Evolutionary conservation across 2,113 vertebrate species (phyloP).

Genomic region (Microtus ochrogaster): DNA sequence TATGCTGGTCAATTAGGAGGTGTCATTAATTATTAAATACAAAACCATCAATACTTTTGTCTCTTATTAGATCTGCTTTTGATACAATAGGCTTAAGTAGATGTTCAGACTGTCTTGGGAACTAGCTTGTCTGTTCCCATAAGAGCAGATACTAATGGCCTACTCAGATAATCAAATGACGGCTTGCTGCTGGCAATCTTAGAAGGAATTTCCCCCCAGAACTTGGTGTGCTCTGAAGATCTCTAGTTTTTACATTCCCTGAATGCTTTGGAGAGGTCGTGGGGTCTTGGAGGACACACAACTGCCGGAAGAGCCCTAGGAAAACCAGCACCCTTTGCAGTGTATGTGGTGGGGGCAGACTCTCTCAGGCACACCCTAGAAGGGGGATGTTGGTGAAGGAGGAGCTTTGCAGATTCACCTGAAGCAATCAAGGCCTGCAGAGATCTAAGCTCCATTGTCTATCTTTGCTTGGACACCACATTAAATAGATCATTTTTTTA

Average conservation of each 20-base stretch:
- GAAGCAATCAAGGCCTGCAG: slow-evolving; percentile 17
- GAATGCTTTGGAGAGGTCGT: background rate
- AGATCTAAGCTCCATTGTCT: background rate
- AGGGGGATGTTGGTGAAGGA: background rate
- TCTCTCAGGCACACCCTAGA: background rate
- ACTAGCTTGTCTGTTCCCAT: slow-evolving; percentile 24
- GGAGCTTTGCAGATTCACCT: background rate
- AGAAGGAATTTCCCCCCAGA: background rate
- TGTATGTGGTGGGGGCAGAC: background rate
- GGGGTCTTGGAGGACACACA: background rate
- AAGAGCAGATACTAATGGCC: background rate
- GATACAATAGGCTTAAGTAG: background rate
- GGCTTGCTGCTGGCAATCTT: background rate
- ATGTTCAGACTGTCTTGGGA: slow-evolving; percentile 14
- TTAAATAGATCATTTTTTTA: background rate
- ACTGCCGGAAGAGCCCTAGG: background rate
- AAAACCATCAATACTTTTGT: slow-evolving; percentile 54
- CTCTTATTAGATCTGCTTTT: slow-evolving; percentile 21
- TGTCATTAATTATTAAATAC: slow-evolving; percentile 70
- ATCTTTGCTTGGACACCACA: background rate
- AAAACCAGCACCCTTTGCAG: background rate
- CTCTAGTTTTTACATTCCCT: background rate
- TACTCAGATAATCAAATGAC: background rate
- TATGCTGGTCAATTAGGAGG: slow-evolving; percentile 51
- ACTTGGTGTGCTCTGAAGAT: background rate